Base-by-base conservation (phyloP, 1,140 invertebrate genomes). In the Brachionus manjavacas region DNA sequence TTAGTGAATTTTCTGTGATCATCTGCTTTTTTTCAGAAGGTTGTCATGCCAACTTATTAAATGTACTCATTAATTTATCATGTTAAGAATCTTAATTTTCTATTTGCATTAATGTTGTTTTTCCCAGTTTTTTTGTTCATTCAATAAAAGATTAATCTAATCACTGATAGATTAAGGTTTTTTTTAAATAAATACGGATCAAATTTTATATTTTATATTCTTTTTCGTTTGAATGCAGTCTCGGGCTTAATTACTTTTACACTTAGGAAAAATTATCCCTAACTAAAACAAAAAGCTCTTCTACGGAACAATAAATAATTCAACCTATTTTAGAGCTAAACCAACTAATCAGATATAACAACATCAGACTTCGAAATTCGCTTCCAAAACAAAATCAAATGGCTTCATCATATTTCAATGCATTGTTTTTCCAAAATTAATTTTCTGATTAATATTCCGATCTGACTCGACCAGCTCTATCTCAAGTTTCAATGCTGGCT, bases 61-160 rank as follows among this genome's bases (percentile, higher is more conserved):
- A 60, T 20, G 2, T 9, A 20, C 20, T 20, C 52, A 25, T 60
- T 60, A 60, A 60, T 23, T 60, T 60, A 60, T 60, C 52, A 23
- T 60, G 20, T 60, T 60, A 60, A 60, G 52, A 60, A 23, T 60
- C 20, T 60, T 60, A 60, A 46, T 46, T 64, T 28, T 64, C 20
- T n/a, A 68, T 31, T 31, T 68, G 0, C 11, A 68, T 14, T 68
- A 14, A 31, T 68, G 66, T 68, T 68, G 31, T 68, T 31, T n/a
- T 46, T 46, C 6, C 14, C 2, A 14, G 0, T 46, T 46, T 46
- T 46, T 46, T 68, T 31, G 16, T 68, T 68, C 25, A 39, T 68
- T 68, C 25, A 28, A 39, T 68, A 43, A 41, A 72, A 68, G 66
- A 72, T 72, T 72, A 72, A 72, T 72, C 68, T 72, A 72, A 72